These are phyloP conservation scores for Euzophera pinguis DNA, from an alignment of 2,888 invertebrate species.

Conservation along the genomic window DNA sequence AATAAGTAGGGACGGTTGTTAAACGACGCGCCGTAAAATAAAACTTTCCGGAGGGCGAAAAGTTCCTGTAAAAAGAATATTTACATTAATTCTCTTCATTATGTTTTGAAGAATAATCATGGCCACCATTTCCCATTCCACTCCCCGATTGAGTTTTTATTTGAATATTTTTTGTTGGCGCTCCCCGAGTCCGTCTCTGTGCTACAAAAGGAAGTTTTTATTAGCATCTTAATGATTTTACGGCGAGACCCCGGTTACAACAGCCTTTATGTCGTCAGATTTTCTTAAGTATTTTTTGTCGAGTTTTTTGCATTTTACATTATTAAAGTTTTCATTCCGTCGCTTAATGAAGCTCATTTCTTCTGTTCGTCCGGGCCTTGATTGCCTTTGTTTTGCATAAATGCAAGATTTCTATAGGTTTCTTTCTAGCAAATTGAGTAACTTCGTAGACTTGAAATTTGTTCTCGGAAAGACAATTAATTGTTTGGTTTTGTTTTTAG, in stretches of 20 bases:
- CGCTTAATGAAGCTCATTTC: conserved; percentile 80
- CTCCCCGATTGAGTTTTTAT: conserved; percentile 78
- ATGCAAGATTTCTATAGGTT: conserved; percentile 78
- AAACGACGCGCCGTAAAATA: conserved; percentile 78
- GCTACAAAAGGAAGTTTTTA: conserved; percentile 80
- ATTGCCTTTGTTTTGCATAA: conserved; percentile 80
- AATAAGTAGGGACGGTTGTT: conserved; percentile 78
- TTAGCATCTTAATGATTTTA: conserved; percentile 82
- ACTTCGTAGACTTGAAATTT: conserved; percentile 66
- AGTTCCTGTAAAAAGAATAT: conserved; percentile 77
- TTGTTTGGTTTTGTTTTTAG: conserved; percentile 43
- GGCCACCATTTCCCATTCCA: conserved; percentile 70
- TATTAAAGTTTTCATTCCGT: conserved; percentile 80
- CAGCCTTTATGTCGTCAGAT: conserved; percentile 81
- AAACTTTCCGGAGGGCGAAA: conserved; percentile 78
- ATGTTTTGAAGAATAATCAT: conserved; percentile 81
- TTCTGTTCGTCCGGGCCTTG: conserved; percentile 77
- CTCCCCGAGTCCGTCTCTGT: conserved; percentile 69
- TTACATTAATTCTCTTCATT: conserved; percentile 82
- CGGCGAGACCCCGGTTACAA: conserved; percentile 79
- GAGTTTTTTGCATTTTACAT: conserved; percentile 79
- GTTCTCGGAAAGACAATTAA: conserved; percentile 62
- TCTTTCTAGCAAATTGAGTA: conserved; percentile 67
- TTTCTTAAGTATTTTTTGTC: conserved; percentile 79
- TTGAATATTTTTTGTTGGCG: conserved; percentile 74